phyloP scores from a whole-genome alignment of 2,113 vertebrate species.

The Paralichthys olivaceus region DNA sequence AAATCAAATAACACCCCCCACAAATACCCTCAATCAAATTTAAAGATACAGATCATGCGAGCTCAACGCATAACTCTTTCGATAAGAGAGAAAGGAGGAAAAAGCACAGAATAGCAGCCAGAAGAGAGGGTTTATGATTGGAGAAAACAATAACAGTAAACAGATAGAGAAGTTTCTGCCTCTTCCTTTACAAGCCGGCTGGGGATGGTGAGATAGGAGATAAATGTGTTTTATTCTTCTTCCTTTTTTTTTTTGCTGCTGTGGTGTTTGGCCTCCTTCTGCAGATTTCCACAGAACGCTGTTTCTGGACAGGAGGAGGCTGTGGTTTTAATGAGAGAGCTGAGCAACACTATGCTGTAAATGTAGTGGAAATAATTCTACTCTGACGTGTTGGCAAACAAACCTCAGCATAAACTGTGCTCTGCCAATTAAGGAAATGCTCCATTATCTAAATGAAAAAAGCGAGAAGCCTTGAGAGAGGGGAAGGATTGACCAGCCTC shows the following conservation, averaged over 20 bases:
- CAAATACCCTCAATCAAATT: conserved; percentile 79
- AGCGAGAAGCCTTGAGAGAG: conserved; percentile 46
- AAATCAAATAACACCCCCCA: conserved; percentile 78
- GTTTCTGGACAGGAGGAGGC: conserved; percentile 50
- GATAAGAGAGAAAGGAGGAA: conserved; percentile 45
- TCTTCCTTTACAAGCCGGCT: conserved; percentile 69
- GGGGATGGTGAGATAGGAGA: conserved; percentile 64
- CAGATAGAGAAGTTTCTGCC: conserved; percentile 73
- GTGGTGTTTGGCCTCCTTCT: conserved; percentile 60
- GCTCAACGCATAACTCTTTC: conserved; percentile 63
- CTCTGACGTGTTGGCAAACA: conserved; percentile 79
- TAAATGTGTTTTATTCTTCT: conserved; percentile 62
- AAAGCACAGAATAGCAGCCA: conserved; percentile 38
- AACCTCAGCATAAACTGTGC: conserved; percentile 66
- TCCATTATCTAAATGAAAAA: conserved; percentile 80
- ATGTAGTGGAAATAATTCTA: conserved; percentile 76
- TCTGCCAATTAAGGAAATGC: conserved; percentile 77
- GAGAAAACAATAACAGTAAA: conserved; percentile 79
- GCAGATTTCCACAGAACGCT: conserved; percentile 47
- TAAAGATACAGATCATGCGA: conserved; percentile 72
- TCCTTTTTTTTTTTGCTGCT: conserved; percentile 24
- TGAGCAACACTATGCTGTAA: conserved; percentile 66
- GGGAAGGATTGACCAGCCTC: conserved; percentile 49
- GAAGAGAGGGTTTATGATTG: conserved; percentile 69
- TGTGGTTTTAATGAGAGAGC: conserved; percentile 71